A percentile compares a stretch with the other conserved stretches of the same genome.
phyloP scores from a whole-genome alignment of 2,888 invertebrate genomes.

The Dynastes grantii region DNA sequence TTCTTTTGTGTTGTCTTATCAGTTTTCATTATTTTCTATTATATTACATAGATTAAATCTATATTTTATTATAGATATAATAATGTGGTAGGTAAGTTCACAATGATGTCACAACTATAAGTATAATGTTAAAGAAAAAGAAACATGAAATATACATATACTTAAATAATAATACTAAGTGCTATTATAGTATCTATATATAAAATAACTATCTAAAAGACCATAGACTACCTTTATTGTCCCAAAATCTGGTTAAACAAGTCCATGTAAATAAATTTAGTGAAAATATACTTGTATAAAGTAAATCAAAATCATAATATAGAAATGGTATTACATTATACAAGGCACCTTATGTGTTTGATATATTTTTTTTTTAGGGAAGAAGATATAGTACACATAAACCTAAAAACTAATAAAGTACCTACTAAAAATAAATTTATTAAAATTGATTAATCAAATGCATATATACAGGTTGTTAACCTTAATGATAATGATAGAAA shows the following conservation, averaged over 20 bases:
- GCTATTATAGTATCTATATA: conserved; percentile 37
- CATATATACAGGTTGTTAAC: conserved; percentile 31
- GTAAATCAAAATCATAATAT: conserved; percentile 2
- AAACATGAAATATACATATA: conserved; percentile 43
- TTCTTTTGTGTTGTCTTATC: conserved; percentile 19
- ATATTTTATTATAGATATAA: conserved; percentile 34
- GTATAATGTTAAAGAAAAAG: conserved; percentile 33
- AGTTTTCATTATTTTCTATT: conserved; percentile 13
- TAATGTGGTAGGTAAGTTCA: conserved; percentile 36
- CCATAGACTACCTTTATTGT: conserved; percentile 26
- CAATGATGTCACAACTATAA: conserved; percentile 34
- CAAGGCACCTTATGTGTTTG: conserved; percentile 41
- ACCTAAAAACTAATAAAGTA: conserved; percentile 27
- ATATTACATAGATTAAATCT: conserved; percentile 38
- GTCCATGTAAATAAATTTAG: conserved; percentile 13
- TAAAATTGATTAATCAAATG: conserved; percentile 16
- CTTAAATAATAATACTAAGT: conserved; percentile 43
- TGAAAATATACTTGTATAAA: neutral
- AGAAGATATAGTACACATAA: conserved; percentile 10
- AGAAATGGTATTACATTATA: conserved; percentile 34
- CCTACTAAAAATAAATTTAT: conserved; percentile 14
- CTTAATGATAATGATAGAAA: conserved; percentile 21
- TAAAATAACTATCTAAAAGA: conserved; percentile 33
- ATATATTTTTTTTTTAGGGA: neutral
- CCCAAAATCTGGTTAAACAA: conserved; percentile 41